Evolutionary conservation across 2,113 vertebrate species (phyloP), one percentile per base, ranked within the genome.

Genomic region (Neogale vison): DNA sequence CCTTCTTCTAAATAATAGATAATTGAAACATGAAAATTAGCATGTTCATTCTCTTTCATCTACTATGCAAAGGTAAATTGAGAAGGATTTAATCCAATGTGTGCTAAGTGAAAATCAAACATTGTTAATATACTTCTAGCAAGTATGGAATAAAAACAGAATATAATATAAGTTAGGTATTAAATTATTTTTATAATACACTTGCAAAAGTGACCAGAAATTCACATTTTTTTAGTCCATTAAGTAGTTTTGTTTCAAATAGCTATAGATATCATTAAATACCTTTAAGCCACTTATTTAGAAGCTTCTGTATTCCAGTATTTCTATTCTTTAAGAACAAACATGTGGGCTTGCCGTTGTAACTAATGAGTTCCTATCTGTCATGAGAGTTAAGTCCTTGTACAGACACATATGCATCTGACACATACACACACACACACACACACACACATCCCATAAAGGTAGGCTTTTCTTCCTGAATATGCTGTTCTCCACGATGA

Each of bases 161-260:
- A 59, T 80, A 50, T 36, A 17, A 85, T 74, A 80, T 88, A 72
- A 21, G 7, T 13, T 59, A 59, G 31, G 14, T 63, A 55, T 79
- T 89, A 88, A 95, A 55, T n/a, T 52, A 85, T 63, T 52, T 87
- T 89, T 72, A 85, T 63, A 88, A 69, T 71, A 77, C 26, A 88
- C 20, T 88, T 95, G 31, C n/a, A 95, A 36, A 94, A 97, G 63
- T 67, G 39, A 86, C 20, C 1, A 81, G 72, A 90, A 57, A 74
- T 21, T 74, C 24, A 52, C 13, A 23, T 17, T 39, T 59, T 90
- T 79, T 90, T 47, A 74, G 36, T 74, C 65, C 31, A 80, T 39
- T 90, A 57, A 45, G 36, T 80, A 90, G 15, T 80, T 93, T 85
- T 84, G 4, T 82, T 91, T 88, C 77, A 92, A 86, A 65, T 74